phyloP scores from a whole-genome alignment of 2,888 invertebrate genomes.

The Drosophila subsilvestris region DNA sequence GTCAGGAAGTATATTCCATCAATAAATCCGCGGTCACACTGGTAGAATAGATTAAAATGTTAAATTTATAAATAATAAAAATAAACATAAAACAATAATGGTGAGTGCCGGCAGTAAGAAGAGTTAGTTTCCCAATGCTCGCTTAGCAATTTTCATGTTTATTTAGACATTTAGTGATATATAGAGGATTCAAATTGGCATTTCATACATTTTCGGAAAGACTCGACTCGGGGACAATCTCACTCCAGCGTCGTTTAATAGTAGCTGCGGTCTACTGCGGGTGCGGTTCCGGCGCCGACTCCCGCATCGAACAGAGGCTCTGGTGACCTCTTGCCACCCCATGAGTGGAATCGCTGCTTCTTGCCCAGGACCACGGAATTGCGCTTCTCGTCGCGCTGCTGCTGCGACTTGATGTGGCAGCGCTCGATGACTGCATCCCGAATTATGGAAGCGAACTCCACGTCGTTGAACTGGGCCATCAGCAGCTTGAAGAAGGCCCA shows the following conservation, averaged over 20 bases:
- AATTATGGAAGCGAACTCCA: slow-evolving; percentile 79
- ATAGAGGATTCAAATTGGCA: slow-evolving; percentile 51
- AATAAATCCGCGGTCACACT: slow-evolving; percentile 3
- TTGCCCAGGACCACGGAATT: slow-evolving; percentile 82
- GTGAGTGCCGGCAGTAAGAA: slow-evolving; percentile 4
- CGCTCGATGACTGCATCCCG: slow-evolving; percentile 81
- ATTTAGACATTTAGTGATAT: slow-evolving; percentile 61
- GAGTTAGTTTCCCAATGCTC: slow-evolving; percentile 3
- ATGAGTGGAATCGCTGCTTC: slow-evolving; percentile 84
- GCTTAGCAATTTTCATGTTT: slow-evolving; percentile 48
- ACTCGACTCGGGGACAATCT: slow-evolving; percentile 11
- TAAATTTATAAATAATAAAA: too few relatives aligned
- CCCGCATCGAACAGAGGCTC: slow-evolving; percentile 35
- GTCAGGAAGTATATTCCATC: too few relatives aligned
- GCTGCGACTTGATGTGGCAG: slow-evolving; percentile 76
- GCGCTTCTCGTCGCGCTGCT: slow-evolving; percentile 81
- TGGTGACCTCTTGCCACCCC: slow-evolving; percentile 83
- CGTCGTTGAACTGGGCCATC: slow-evolving; percentile 82
- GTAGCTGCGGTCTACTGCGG: slow-evolving; percentile 22
- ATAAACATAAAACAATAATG: slow-evolving; percentile 14
- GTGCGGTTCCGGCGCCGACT: slow-evolving; percentile 14
- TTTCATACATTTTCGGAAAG: slow-evolving; percentile 67
- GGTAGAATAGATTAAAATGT: too few relatives aligned
- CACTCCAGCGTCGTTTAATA: slow-evolving; percentile 23
- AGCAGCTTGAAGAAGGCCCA: slow-evolving; percentile 82